Conservation (phyloP, 2,797 vertebrate genomes). For the Dromococcyx pavoninus region DNA sequence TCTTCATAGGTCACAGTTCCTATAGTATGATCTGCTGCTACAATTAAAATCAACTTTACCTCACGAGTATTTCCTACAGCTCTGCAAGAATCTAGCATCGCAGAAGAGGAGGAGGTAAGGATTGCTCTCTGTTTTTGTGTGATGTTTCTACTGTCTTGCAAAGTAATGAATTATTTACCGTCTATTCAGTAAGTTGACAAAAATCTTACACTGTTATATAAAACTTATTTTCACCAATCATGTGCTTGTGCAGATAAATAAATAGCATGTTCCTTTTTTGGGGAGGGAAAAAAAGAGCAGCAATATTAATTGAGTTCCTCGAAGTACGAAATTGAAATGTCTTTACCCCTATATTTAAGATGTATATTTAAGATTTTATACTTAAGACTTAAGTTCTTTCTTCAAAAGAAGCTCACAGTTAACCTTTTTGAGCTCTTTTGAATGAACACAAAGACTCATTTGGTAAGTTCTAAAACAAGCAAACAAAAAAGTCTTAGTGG, state of each 20-base stretch:
- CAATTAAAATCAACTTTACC: constrained; percentile 87
- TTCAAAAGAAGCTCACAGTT: too few relatives aligned
- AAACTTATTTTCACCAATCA: neutral
- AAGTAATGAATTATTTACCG: neutral
- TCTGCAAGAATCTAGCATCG: constrained; percentile 86
- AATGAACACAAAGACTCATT: neutral
- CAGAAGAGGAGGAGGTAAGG: constrained; percentile 90
- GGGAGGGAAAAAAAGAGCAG: neutral
- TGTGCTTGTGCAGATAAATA: neutral
- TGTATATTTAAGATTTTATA: too few relatives aligned
- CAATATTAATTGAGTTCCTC: neutral
- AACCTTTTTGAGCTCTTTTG: neutral
- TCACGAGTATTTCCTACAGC: constrained; percentile 91
- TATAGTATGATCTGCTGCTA: constrained; percentile 75
- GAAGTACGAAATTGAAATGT: neutral
- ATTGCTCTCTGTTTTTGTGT: neutral
- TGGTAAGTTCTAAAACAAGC: neutral
- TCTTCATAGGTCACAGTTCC: constrained; percentile 52
- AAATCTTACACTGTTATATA: neutral
- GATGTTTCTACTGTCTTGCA: neutral
- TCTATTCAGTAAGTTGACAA: neutral
- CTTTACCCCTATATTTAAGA: too few relatives aligned
- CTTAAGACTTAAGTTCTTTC: too few relatives aligned
- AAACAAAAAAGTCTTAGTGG: neutral
- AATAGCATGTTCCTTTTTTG: neutral